Evolutionary conservation across 2,888 invertebrate species (phyloP), one percentile per base, ranked within the genome.

Genomic region (Dryobotodes eremita): DNA sequence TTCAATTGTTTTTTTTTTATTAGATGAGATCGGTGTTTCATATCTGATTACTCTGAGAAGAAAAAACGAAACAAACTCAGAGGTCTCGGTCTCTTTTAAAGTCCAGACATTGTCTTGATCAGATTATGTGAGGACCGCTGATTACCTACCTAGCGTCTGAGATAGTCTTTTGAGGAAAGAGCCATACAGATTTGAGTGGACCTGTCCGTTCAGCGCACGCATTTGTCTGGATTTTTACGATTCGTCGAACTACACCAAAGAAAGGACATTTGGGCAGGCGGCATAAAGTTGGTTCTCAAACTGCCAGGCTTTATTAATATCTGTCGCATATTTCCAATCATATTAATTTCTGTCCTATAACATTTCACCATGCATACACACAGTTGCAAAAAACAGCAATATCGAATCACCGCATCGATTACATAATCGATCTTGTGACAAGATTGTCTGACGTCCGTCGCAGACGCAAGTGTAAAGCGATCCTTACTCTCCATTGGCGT

Each of bases 401-500:
- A 82, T 64, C 85, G 31, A 42, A 80, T 84, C 46, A 59, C 62
- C 46, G 65, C 64, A 73, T 80, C 69, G 72, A 59, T 80, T 61
- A 84, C 80, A 62, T 62, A 62, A 72, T 82, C 55, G 59, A 73
- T 83, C 69, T 57, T 69, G 68, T 64, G 61, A 83, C 62, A 61
- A 53, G 71, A 86, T 62, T n/a, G 26, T 73, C 57, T 75, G 71
- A 53, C 46, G 62, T 53, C n/a, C 26, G 48, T 72, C 36, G 59
- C 26, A 66, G 62, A 65, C 74, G 75, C n/a, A 26, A 77, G 64
- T 75, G 86, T 80, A 84, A 77, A 82, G 48, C 75, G 81, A 88
- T 85, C 77, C 74, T 82, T 71, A 83, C 36, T 10, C 50, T 65
- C 57, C 70, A 75, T 1, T 78, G 72, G 85, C 89, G 91, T 91